phyloP scores from a whole-genome alignment of 2,113 vertebrate species.

The Pollachius pollachius region DNA sequence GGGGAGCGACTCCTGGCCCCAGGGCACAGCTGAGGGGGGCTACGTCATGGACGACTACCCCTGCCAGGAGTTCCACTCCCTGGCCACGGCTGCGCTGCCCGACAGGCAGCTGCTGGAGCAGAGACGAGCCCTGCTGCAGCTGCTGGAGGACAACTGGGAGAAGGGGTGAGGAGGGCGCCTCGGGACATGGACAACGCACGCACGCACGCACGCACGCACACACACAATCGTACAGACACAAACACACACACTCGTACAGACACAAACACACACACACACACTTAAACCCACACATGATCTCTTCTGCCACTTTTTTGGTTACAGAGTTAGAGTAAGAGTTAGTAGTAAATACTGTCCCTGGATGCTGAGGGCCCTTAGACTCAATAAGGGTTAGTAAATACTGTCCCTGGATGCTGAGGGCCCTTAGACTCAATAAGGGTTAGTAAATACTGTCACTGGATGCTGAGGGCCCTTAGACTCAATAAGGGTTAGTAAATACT shows the following conservation, averaged over 20 bases:
- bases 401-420: no score
- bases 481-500: no score
- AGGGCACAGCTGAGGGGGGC: conserved; percentile 27
- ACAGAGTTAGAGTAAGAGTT: no score
- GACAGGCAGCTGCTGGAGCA: conserved; percentile 60
- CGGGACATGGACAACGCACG: neutral
- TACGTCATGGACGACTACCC: conserved; percentile 70
- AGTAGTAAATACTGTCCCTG: no score
- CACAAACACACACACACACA: neutral
- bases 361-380: no score
- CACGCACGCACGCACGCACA: neutral
- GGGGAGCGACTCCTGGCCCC: conserved; percentile 55
- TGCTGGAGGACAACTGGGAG: conserved; percentile 75
- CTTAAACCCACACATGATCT: neutral
- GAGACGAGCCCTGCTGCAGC: conserved; percentile 61
- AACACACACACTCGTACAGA: neutral
- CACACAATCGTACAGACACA: neutral
- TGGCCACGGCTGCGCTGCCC: conserved; percentile 63
- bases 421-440: no score
- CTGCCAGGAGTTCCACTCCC: conserved; percentile 68
- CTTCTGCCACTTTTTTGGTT: no score
- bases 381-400: no score
- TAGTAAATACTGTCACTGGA: no score
- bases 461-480: no score
- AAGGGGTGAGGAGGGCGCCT: conserved; percentile 62